Percentiles rank a stretch among this genome's conserved stretches.
Evolutionary conservation across 2,113 vertebrate genomes (phyloP).

Genomic region (Uria lomvia): DNA sequence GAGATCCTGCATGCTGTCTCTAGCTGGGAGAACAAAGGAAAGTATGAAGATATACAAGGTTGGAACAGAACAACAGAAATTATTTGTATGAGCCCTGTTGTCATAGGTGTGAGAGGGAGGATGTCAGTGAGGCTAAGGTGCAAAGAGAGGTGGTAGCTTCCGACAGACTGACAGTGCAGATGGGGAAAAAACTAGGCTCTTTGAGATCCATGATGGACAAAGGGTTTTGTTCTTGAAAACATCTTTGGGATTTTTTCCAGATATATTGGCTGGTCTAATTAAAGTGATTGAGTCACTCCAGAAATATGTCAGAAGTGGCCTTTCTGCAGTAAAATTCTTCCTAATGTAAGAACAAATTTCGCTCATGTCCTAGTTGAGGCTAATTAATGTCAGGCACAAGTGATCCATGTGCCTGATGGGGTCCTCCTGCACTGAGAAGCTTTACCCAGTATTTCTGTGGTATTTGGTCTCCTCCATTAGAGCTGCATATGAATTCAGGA

Average conservation of each 20-base stretch:
- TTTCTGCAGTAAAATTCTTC: neutral
- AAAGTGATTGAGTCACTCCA: conserved; percentile 17
- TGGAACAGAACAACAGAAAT: neutral
- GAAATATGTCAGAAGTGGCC: neutral
- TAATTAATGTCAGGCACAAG: neutral
- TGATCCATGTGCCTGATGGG: neutral
- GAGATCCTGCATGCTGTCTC: neutral
- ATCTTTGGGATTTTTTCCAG: neutral
- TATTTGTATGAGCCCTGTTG: neutral
- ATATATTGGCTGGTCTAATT: neutral
- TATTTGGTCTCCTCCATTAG: neutral
- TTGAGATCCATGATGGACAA: neutral
- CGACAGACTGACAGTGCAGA: neutral
- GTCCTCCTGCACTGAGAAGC: neutral
- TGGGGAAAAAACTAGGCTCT: neutral
- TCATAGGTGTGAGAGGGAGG: neutral
- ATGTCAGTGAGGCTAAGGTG: neutral
- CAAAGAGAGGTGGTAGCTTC: neutral
- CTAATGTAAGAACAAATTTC: neutral
- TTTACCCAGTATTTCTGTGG: neutral
- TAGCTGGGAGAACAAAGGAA: neutral
- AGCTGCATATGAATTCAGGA: neutral
- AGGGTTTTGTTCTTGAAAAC: neutral
- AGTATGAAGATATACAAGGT: neutral
- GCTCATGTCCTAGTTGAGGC: neutral